Conservation (phyloP, 2,797 vertebrate genomes). For the Pangasius krempfi region DNA sequence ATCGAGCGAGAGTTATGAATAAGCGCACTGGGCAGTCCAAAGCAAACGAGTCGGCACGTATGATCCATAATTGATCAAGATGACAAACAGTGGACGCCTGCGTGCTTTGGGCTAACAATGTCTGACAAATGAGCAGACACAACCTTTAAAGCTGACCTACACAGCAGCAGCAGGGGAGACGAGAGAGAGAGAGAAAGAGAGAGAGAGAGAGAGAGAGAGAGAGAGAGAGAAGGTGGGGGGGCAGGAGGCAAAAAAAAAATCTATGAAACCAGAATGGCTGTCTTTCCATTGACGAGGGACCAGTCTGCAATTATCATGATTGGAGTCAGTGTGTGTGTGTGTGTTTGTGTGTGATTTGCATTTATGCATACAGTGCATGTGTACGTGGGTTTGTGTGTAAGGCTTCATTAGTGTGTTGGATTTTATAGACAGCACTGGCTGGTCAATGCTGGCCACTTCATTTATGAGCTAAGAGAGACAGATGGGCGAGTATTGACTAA, state of each 20-base stretch:
- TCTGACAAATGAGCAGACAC: conserved; percentile 77
- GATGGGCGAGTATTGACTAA: conserved; percentile 90
- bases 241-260: conserved; percentile 62
- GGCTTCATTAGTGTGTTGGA: conserved; percentile 92
- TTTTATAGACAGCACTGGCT: conserved; percentile 88
- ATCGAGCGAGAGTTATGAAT: conserved; percentile 62
- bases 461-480: conserved; percentile 98
- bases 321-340: conserved; percentile 68
- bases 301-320: conserved; percentile 78
- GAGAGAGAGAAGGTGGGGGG: conserved; percentile 24
- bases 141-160: conserved; percentile 76
- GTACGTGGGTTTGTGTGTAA: conserved; percentile 64
- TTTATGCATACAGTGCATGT: conserved; percentile 49
- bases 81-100: conserved; percentile 64
- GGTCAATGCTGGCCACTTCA: conserved; percentile 93
- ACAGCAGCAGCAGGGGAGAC: conserved; percentile 54
- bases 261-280: conserved; percentile 70
- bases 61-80: conserved; percentile 73
- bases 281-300: conserved; percentile 70
- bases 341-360: conserved; percentile 50
- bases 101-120: conserved; percentile 61
- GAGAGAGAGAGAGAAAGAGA: conserved; percentile 29
- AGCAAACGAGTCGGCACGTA: conserved; percentile 66
- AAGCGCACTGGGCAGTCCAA: conserved; percentile 64
- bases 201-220: conserved; percentile 25